Evolutionary conservation across 2,113 vertebrate genomes (phyloP), one percentile per base, ranked within the genome.

Genomic region (Scatophagus argus): DNA sequence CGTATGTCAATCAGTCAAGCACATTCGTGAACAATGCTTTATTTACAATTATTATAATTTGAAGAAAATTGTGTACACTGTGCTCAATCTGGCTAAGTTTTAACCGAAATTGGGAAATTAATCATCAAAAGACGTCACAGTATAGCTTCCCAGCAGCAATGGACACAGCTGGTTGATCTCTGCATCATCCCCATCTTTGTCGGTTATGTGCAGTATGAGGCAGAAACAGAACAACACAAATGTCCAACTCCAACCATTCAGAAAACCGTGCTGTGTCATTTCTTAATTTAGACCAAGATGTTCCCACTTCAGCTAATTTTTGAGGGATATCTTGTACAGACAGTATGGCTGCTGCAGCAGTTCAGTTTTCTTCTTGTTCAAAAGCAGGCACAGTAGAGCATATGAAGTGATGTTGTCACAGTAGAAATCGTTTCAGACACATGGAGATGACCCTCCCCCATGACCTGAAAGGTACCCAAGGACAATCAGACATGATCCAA

Each of bases 1-100:
- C 58, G 31, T 23, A 38, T 25, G 6, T 27, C 41, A 83, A 16
- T 76, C 23, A 60, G 1, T 64, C 56, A 73, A 51, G 65, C 38
- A 62, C 27, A 14, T 10, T 1, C 29, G 17, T 29, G 31, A 56
- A 23, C 17, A 13, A 14, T 8, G 46, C 55, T 19, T 39, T 7
- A 51, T 43, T 41, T 25, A 59, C 16, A 39, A 59, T n/a, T n/a
- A 62, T 52, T 44, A 43, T 8, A 70, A 2, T 9, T 8, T 29
- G 2, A 6, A 27, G 6, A 10, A 29, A 72, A 27, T 31, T 13
- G 12, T 43, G 6, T 11, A 64, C 43, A 19, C 10, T 6, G 6
- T 10, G 17, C 12, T 64, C 13, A 29, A 21, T 51, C 43, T 43
- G 36, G 17, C 2, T 49, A 73, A 51, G 39, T 39, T 23, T 10